These are phyloP conservation scores for Microcebus murinus DNA, from an alignment of 2,113 vertebrate genomes.

Conservation along the genomic window DNA sequence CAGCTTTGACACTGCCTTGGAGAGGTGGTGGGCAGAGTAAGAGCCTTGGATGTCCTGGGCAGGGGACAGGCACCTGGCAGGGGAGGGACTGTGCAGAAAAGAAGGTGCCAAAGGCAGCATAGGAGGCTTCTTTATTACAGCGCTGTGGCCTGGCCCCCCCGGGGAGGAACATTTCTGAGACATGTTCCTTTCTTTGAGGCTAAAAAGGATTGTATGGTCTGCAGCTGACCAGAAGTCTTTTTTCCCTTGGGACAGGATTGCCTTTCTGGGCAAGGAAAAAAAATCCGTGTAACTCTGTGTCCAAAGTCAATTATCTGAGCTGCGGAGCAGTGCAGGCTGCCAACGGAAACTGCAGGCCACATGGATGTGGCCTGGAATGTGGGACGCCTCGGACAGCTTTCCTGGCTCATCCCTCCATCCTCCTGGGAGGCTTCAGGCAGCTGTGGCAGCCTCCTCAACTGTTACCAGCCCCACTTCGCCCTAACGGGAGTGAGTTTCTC, in stretches of 20 bases:
- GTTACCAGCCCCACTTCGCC: not conserved
- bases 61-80: not conserved
- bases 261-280: slow-evolving; percentile 16
- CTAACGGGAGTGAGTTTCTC: not conserved
- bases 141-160: not conserved
- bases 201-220: slow-evolving; percentile 16
- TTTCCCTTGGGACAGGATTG: not conserved
- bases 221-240: slow-evolving; percentile 22
- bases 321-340: not conserved
- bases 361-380: not conserved
- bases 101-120: not conserved
- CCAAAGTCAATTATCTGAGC: slow-evolving; percentile 59
- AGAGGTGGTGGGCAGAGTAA: not conserved
- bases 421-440: not conserved
- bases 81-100: not conserved
- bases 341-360: not conserved
- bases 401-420: not conserved
- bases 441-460: not conserved
- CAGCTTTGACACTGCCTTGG: not conserved
- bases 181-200: not conserved
- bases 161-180: slow-evolving; percentile 45
- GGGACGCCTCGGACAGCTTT: not conserved
- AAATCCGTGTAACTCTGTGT: not conserved
- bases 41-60: not conserved
- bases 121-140: not conserved